Conservation (phyloP, 2,113 vertebrate genomes). For the Nycticryphes semicollaris region DNA sequence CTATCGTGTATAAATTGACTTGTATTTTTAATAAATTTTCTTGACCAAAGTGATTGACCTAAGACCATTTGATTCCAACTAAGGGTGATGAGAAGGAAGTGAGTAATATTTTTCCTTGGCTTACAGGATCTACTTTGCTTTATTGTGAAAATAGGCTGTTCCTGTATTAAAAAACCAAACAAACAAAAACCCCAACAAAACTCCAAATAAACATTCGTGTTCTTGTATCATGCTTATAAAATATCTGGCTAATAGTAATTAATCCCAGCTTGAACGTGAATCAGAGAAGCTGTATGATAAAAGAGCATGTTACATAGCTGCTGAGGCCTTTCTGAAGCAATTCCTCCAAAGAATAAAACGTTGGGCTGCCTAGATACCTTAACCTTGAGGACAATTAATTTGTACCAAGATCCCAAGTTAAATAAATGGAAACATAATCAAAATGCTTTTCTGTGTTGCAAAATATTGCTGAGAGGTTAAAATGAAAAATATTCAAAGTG, state of each 20-base stretch:
- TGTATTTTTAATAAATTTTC: not conserved
- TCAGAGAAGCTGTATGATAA: not conserved
- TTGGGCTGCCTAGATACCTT: not conserved
- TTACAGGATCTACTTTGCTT: not conserved
- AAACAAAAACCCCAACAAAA: not conserved
- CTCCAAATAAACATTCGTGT: not conserved
- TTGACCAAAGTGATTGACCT: not conserved
- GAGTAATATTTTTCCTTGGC: conserved; percentile 17
- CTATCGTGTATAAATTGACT: not conserved
- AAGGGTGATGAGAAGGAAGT: not conserved
- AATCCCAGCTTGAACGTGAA: not conserved
- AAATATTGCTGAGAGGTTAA: not conserved
- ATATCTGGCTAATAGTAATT: not conserved
- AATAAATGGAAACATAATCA: not conserved
- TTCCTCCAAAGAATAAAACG: not conserved
- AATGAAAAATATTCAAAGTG: not conserved
- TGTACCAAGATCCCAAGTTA: not conserved
- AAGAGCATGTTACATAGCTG: not conserved
- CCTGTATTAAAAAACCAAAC: not conserved
- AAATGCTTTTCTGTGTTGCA: not conserved
- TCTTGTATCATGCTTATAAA: not conserved
- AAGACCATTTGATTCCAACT: not conserved
- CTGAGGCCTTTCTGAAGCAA: not conserved
- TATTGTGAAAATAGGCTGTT: not conserved
- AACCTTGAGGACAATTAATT: not conserved